These are phyloP conservation scores for Spodoptera picta DNA, from an alignment of 2,888 invertebrate genomes.

Conservation along the genomic window DNA sequence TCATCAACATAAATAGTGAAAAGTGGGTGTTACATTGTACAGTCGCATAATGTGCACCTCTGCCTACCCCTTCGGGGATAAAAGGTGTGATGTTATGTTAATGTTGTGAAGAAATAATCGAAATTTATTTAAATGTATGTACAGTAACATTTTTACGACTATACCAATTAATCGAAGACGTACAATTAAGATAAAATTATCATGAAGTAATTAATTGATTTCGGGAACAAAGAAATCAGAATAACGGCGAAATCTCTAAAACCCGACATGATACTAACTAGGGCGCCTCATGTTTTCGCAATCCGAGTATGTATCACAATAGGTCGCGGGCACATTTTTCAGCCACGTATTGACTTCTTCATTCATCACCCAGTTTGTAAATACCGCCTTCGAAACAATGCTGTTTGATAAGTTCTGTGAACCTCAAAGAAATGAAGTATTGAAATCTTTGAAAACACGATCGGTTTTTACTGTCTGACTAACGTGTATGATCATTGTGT, in stretches of 20 bases:
- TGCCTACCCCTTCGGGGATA: too few relatives aligned
- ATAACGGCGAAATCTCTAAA: constrained; percentile 31
- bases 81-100: too few relatives aligned
- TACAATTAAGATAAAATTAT: constrained; percentile 10
- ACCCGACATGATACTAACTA: constrained; percentile 19
- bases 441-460: constrained; percentile 41
- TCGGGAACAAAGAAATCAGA: constrained; percentile 10
- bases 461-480: constrained; percentile 21
- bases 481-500: constrained; percentile 5
- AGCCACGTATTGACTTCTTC: constrained; percentile 60
- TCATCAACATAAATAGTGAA: too few relatives aligned
- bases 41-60: too few relatives aligned
- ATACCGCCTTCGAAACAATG: constrained; percentile 70
- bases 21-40: too few relatives aligned
- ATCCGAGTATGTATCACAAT: constrained; percentile 50
- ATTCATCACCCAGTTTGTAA: constrained; percentile 70
- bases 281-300: constrained; percentile 58
- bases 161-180: not conserved
- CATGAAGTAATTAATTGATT: not conserved
- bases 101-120: constrained; percentile 14
- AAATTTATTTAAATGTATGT: not conserved
- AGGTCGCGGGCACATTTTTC: constrained; percentile 57
- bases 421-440: constrained; percentile 52
- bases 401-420: constrained; percentile 65
- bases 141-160: not conserved